Evolutionary conservation across 2,888 invertebrate species (phyloP).

Genomic region (Cephonodes hylas): DNA sequence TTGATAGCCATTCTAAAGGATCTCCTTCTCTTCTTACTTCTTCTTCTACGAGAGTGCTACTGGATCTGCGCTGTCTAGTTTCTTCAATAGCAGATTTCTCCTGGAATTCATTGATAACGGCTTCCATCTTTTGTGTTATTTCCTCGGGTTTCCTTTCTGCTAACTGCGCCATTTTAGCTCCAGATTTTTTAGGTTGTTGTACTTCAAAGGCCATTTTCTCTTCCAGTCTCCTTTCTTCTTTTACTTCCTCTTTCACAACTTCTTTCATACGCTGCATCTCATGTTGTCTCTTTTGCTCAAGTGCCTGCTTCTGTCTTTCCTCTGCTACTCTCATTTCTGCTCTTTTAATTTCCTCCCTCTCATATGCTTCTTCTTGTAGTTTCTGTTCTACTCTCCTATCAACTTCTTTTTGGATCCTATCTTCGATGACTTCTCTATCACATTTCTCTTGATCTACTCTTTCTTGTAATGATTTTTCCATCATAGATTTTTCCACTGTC

Average conservation of each 20-base stretch:
- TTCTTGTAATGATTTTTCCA: constrained; percentile 7
- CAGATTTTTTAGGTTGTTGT: neutral
- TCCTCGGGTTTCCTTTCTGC: too few species aligned
- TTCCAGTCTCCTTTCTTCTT: constrained; percentile 12
- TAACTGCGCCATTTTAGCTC: too few species aligned
- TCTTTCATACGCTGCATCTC: constrained; percentile 14
- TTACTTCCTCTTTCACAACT: constrained; percentile 12
- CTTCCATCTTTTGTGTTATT: too few species aligned
- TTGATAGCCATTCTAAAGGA: too few species aligned
- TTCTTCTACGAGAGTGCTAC: too few species aligned
- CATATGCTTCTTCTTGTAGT: constrained; percentile 15
- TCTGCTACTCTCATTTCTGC: neutral
- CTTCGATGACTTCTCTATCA: neutral
- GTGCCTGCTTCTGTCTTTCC: constrained; percentile 3
- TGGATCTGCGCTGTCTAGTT: too few species aligned
- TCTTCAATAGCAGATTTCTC: too few species aligned
- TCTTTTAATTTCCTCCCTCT: constrained; percentile 21
- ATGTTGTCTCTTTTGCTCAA: constrained; percentile 6
- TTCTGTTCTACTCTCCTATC: constrained; percentile 17
- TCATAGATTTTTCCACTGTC: neutral
- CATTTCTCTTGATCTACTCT: constrained; percentile 15
- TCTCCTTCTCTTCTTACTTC: too few species aligned
- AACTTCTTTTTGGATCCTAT: neutral
- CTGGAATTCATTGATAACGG: too few species aligned
- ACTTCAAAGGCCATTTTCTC: neutral